Evolutionary conservation across 35 echinoderm and acorn worm species (phyloP).

Genomic region (Lytechinus variegatus): DNA sequence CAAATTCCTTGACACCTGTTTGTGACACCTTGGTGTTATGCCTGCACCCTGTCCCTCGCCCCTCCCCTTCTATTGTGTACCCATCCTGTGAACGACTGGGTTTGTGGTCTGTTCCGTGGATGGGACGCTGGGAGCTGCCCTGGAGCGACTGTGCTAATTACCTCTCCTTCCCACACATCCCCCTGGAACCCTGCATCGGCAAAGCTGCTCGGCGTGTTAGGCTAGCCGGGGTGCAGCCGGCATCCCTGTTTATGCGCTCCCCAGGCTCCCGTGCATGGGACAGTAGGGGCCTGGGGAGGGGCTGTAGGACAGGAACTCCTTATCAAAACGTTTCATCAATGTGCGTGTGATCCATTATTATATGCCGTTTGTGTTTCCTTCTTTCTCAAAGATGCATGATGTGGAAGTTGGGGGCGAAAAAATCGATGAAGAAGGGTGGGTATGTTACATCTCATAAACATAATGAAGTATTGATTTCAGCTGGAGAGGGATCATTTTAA

Average conservation of each 20-base stretch:
- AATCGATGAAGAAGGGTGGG: not conserved
- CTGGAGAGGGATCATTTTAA: not conserved
- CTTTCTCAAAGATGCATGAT: not conserved
- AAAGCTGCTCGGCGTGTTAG: not conserved
- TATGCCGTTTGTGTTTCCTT: not conserved
- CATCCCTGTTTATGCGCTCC: not conserved
- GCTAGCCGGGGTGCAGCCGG: not conserved
- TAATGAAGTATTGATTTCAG: constrained; percentile 20
- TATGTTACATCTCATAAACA: not conserved
- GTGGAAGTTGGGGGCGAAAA: not conserved
- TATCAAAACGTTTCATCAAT: constrained; percentile 13
- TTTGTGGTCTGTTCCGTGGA: not conserved
- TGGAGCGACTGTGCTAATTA: not conserved
- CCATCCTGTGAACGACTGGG: not conserved
- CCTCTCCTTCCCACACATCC: not conserved
- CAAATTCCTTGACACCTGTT: constrained; percentile 41
- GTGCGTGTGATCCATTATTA: not conserved
- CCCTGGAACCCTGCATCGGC: not conserved
- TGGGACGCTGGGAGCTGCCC: not conserved
- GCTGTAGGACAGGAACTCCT: not conserved
- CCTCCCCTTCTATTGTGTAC: not conserved
- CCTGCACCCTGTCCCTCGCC: not conserved
- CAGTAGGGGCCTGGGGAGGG: not conserved
- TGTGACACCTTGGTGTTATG: not conserved
- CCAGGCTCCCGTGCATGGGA: not conserved